Evolutionary conservation across 2,113 vertebrate genomes (phyloP).

Genomic region (Calyptommatus sinebrachiatus): DNA sequence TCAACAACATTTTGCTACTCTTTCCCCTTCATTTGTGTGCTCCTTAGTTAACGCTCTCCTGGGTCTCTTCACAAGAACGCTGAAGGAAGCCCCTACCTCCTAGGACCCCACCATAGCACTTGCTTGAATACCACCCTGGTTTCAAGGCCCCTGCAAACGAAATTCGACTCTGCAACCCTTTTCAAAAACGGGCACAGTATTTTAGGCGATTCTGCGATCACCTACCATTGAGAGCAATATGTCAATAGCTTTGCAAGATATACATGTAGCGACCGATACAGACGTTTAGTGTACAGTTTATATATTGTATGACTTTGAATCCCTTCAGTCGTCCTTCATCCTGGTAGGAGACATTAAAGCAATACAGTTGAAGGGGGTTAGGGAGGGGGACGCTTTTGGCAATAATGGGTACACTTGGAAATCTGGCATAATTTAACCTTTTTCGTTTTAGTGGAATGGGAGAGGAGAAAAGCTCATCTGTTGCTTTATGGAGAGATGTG

Average conservation of each 20-base stretch:
- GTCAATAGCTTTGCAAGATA: conserved; percentile 62
- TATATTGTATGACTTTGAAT: conserved; percentile 55
- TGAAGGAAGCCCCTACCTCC: conserved; percentile 40
- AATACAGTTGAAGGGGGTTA: conserved; percentile 58
- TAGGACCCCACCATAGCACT: conserved; percentile 56
- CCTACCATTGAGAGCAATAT: conserved; percentile 67
- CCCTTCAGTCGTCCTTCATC: conserved; percentile 62
- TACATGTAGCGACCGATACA: conserved; percentile 63
- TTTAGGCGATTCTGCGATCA: conserved; percentile 67
- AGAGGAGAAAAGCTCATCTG: conserved; percentile 11
- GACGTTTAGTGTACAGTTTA: conserved; percentile 61
- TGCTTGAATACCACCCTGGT: conserved; percentile 61
- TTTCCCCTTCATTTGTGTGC: conserved; percentile 52
- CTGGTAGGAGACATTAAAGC: conserved; percentile 65
- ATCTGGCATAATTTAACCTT: conserved; percentile 58
- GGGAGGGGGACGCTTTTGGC: conserved; percentile 54
- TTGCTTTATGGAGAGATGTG: conserved; percentile 61
- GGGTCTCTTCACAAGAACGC: conserved; percentile 54
- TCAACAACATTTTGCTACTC: conserved; percentile 68
- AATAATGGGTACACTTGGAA: conserved; percentile 62
- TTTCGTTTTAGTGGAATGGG: conserved; percentile 35
- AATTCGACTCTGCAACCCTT: conserved; percentile 53
- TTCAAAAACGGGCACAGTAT: conserved; percentile 60
- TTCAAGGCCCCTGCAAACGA: conserved; percentile 36
- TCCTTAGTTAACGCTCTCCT: conserved; percentile 57